Evolutionary conservation across 2,797 vertebrate species (phyloP), one percentile per base, ranked within the genome.

Genomic region (Melanogrammus aeglefinus): DNA sequence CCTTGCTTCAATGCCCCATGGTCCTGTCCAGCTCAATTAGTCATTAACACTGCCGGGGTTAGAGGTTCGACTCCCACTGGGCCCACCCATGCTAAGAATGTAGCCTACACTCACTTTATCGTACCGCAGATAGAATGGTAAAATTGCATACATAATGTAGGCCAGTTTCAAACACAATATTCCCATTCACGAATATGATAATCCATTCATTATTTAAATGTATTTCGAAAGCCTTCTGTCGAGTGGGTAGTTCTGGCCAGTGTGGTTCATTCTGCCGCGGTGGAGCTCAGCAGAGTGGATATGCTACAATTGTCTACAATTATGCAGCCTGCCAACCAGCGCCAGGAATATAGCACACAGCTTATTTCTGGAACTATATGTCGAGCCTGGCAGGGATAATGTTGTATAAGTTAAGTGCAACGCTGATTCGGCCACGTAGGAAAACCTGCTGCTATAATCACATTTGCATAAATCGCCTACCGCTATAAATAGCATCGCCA

Each of bases 391-490:
- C 74, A 77, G 78, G 76, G 77, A 76, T 73, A 78, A 82, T 75
- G 80, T 83, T 77, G 75, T 85, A 79, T 80, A 74, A 86, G 69
- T 84, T 81, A 72, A 31, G 69, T 33, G 47, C 35, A 74, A 33
- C 51, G 63, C 72, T 77, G 81, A 78, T 74, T 71, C 4, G n/a
- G n/a, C 8, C 35, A 79, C 47, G 78, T 47, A 77, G 79, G 86
- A 83, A 51, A 51, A 51, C 16, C 47, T 51, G 57, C 57, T 0
- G 80, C 47, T 84, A 89, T 77, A 86, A 87, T 89, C 38, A 83
- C 70, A 88, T 88, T 89, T 88, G 76, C 88, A 89, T 88, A 82
- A 86, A 82, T 78, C 47, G 27, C 6, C 24, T 75, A 85, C 81
- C 77, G 70, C 74, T 79, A 51, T 41, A 74, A 77, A 77, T 76